Conservation (phyloP, 2,113 vertebrate genomes). For the Scalopus aquaticus region DNA sequence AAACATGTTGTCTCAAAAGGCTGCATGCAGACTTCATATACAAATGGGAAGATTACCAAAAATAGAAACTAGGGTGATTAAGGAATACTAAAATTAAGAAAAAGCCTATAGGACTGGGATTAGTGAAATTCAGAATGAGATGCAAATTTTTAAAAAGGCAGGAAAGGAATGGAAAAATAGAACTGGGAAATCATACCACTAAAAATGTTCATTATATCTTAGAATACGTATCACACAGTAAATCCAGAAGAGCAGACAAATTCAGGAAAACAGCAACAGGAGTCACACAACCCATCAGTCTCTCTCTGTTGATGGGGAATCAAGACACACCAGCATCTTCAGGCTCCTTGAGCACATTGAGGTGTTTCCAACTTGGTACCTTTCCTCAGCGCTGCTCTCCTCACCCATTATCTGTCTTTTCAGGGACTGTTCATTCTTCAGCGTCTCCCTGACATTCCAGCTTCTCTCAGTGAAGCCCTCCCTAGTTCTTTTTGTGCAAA, state of each 20-base stretch:
- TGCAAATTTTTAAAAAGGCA: neutral
- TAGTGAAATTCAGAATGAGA: slow-evolving; percentile 36
- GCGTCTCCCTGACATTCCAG: neutral
- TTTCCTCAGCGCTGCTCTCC: neutral
- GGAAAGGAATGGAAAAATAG: neutral
- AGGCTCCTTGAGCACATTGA: neutral
- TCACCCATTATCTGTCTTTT: neutral
- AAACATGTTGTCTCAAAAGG: neutral
- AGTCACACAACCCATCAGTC: neutral
- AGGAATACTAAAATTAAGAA: neutral
- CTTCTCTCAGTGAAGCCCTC: neutral
- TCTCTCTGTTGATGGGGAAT: neutral
- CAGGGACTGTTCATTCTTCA: neutral
- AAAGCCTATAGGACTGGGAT: neutral
- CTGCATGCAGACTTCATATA: neutral
- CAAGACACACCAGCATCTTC: neutral
- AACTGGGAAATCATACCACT: neutral
- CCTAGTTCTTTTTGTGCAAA: neutral
- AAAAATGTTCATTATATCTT: neutral
- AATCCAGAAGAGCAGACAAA: neutral
- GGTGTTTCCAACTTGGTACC: neutral
- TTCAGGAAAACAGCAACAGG: neutral
- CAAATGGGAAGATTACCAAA: neutral
- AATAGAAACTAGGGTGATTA: neutral
- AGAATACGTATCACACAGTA: neutral